Percentiles rank a stretch among this genome's conserved stretches.
phyloP scores from a whole-genome alignment of 2,113 vertebrate genomes.

The Illadopsis cleaveri region DNA sequence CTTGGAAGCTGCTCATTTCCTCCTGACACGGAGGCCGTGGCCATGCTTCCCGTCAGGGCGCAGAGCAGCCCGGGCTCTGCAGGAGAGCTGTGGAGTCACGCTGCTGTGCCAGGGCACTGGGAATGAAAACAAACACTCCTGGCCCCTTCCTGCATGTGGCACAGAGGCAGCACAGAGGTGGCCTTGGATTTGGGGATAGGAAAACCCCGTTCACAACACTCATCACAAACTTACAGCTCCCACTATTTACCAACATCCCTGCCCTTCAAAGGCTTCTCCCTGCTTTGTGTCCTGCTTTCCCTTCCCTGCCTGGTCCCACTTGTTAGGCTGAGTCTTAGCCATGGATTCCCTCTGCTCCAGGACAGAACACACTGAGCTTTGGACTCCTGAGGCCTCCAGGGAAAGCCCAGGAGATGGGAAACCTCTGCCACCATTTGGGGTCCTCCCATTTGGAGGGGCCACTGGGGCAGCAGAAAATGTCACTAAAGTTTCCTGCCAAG shows the following conservation, averaged over 20 bases:
- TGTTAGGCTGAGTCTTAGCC: neutral
- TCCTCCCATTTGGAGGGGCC: too few relatives aligned
- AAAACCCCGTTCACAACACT: neutral
- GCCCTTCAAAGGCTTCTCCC: neutral
- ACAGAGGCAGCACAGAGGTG: neutral
- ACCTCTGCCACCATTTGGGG: neutral
- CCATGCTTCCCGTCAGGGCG: neutral
- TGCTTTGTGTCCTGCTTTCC: neutral
- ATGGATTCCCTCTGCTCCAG: fast-evolving
- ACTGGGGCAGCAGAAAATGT: neutral
- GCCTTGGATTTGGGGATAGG: neutral
- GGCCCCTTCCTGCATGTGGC: fast-evolving
- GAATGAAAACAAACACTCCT: fast-evolving
- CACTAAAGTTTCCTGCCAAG: neutral
- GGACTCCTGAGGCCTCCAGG: neutral
- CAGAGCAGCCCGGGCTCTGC: fast-evolving
- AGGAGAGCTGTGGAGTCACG: neutral
- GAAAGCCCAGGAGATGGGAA: neutral
- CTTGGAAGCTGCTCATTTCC: neutral
- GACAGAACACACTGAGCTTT: fast-evolving
- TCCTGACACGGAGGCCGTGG: fast-evolving
- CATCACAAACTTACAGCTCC: neutral
- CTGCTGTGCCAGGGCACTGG: neutral
- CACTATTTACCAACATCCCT: fast-evolving
- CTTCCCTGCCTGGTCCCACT: neutral